These are phyloP conservation scores for Lanius collurio DNA, from an alignment of 2,113 vertebrate species.

Conservation along the genomic window DNA sequence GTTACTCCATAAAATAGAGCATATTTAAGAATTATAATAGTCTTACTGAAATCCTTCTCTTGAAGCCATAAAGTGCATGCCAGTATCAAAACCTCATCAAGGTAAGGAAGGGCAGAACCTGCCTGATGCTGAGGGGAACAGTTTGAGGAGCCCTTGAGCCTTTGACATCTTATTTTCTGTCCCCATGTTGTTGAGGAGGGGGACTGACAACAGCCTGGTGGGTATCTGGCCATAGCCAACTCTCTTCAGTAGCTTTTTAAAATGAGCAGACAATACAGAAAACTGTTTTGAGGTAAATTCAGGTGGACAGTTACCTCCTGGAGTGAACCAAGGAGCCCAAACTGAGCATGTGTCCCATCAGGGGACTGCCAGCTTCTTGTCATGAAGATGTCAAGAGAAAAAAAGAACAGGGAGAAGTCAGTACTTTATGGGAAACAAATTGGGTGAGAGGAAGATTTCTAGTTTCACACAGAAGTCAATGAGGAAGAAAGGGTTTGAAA, in stretches of 20 bases:
- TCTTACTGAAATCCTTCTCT: not conserved
- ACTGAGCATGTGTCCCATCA: not conserved
- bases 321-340: not conserved
- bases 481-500: not conserved
- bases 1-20: not conserved
- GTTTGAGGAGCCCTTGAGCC: not conserved
- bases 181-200: not conserved
- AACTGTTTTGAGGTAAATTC: not conserved
- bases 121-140: fast-evolving
- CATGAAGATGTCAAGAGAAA: not conserved
- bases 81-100: not conserved
- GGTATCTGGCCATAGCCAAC: not conserved
- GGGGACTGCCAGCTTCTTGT: not conserved
- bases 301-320: not conserved
- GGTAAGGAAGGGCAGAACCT: not conserved
- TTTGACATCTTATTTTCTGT: not conserved
- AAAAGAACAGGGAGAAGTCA: not conserved
- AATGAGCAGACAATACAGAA: not conserved
- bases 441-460: not conserved
- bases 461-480: not conserved
- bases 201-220: not conserved
- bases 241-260: not conserved
- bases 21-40: not conserved
- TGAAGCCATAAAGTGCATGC: not conserved
- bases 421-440: not conserved